phyloP scores from a whole-genome alignment of 2,113 vertebrate genomes.

The Peromyscus polionotus region DNA sequence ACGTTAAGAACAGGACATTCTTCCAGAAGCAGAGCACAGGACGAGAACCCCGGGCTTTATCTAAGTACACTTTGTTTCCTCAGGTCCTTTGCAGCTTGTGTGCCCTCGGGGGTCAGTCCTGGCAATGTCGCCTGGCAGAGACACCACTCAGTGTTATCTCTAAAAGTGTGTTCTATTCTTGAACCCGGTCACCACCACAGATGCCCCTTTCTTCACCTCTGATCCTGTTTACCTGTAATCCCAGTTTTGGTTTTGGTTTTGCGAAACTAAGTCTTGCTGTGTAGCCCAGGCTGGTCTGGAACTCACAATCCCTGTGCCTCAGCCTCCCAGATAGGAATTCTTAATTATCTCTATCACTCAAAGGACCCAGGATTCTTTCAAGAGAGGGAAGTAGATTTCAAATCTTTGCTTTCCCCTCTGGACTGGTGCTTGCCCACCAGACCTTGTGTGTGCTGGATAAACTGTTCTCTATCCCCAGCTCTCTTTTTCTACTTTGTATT shows the following conservation, averaged over 20 bases:
- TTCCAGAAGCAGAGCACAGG: background rate
- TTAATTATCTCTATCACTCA: background rate
- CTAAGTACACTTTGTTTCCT: background rate
- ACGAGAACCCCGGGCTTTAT: background rate
- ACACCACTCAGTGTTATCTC: background rate
- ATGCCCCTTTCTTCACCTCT: no score
- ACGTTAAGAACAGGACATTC: background rate
- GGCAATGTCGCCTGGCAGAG: background rate
- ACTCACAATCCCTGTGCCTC: background rate
- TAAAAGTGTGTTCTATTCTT: background rate
- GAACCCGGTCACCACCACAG: background rate
- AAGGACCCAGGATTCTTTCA: background rate
- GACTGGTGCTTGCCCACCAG: background rate
- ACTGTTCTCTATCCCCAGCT: no score
- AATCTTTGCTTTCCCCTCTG: background rate
- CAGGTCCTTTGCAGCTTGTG: background rate
- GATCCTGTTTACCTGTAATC: background rate
- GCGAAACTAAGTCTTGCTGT: background rate
- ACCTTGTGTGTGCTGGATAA: background rate
- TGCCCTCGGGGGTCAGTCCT: background rate
- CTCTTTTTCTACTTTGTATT: background rate
- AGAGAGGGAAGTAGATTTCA: background rate
- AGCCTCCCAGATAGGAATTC: background rate
- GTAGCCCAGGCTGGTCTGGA: background rate
- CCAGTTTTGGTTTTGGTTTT: background rate